phyloP scores from a whole-genome alignment of 2,797 vertebrate species.

The Pseudomugil gertrudae region DNA sequence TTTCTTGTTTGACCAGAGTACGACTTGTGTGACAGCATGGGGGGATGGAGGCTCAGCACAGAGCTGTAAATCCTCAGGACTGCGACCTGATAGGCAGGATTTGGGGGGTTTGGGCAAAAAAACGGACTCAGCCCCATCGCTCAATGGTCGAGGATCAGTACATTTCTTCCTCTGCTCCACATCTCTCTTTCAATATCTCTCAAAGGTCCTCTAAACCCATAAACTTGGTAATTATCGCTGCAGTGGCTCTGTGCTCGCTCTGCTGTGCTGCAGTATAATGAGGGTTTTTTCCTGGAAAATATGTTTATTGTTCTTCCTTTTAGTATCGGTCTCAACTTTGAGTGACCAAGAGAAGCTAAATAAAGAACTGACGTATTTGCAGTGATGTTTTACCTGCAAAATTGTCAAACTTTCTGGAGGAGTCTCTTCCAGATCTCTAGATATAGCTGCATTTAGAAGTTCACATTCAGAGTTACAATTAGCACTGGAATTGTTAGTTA shows the following conservation, averaged over 20 bases:
- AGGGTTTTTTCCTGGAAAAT: slow-evolving; percentile 22
- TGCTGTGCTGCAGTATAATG: slow-evolving; percentile 27
- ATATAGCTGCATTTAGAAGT: neutral
- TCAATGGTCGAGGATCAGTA: slow-evolving; percentile 52
- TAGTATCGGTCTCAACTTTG: slow-evolving; percentile 1
- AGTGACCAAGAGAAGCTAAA: neutral
- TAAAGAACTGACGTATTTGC: neutral
- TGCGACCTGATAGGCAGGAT: slow-evolving; percentile 52
- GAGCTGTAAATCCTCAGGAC: slow-evolving; percentile 63
- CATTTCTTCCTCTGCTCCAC: slow-evolving; percentile 26
- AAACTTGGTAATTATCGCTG: slow-evolving; percentile 47
- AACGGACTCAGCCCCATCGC: slow-evolving; percentile 57
- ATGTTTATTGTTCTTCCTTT: slow-evolving; percentile 6
- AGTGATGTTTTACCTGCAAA: neutral
- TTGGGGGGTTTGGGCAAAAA: slow-evolving; percentile 69
- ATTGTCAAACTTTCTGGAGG: neutral
- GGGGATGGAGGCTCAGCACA: slow-evolving; percentile 52
- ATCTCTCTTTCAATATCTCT: slow-evolving; percentile 23
- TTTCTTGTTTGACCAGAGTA: slow-evolving; percentile 70
- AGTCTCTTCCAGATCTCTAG: neutral
- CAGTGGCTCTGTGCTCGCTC: slow-evolving; percentile 16
- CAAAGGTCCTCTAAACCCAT: slow-evolving; percentile 42
- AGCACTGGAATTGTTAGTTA: neutral
- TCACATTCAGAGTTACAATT: neutral
- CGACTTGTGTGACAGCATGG: slow-evolving; percentile 40